A percentile compares a stretch with the other conserved stretches of the same genome.
Conservation (phyloP, 2,113 vertebrate genomes). For the Henicopernis longicauda region DNA sequence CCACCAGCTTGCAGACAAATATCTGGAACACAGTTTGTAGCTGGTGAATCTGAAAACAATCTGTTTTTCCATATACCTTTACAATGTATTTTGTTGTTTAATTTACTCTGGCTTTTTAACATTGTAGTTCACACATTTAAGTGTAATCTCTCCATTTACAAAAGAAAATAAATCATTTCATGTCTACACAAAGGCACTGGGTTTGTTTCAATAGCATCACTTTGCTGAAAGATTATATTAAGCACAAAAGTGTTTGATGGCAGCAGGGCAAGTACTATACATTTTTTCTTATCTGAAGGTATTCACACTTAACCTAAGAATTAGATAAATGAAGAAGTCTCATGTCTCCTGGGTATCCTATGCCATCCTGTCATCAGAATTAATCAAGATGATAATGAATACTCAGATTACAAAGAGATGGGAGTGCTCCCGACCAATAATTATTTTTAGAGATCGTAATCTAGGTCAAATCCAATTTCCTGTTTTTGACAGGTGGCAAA, state of each 20-base stretch:
- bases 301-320: slow-evolving; percentile 64
- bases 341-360: slow-evolving; percentile 50
- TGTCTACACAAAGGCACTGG: neutral
- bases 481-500: slow-evolving; percentile 64
- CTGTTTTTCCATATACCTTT: neutral
- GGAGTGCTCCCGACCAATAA: slow-evolving; percentile 67
- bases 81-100: neutral
- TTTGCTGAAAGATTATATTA: neutral
- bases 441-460: slow-evolving; percentile 72
- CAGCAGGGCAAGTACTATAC: slow-evolving; percentile 35
- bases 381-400: slow-evolving; percentile 73
- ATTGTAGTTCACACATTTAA: neutral
- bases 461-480: slow-evolving; percentile 75
- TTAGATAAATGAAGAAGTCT: slow-evolving; percentile 57
- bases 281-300: slow-evolving; percentile 62
- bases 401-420: slow-evolving; percentile 72
- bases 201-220: neutral
- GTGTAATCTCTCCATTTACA: neutral
- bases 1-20: neutral
- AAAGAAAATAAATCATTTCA: neutral
- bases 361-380: slow-evolving; percentile 51
- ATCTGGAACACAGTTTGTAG: neutral
- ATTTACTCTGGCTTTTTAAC: neutral
- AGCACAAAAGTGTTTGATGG: slow-evolving; percentile 42
- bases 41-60: neutral